Conservation (phyloP, 1,140 invertebrate genomes). For the Scaptomyza hsui region DNA sequence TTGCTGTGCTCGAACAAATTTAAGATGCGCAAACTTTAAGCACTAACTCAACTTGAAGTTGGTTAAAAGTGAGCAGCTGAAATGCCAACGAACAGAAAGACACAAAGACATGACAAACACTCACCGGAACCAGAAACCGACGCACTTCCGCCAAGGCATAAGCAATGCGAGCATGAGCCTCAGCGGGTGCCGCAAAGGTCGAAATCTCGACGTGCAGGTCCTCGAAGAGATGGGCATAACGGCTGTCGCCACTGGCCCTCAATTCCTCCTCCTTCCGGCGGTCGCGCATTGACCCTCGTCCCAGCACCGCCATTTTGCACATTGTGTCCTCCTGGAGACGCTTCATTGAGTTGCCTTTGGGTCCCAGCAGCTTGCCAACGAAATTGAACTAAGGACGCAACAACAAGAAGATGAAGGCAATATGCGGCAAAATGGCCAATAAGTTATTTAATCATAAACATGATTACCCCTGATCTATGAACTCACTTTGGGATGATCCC, state of each 20-base stretch:
- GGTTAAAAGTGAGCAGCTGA: conserved; percentile 7
- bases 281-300: conserved; percentile 95
- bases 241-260: conserved; percentile 91
- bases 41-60: conserved; percentile 16
- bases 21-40: background rate
- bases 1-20: conserved; percentile 30
- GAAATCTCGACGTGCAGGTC: conserved; percentile 96
- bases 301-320: conserved; percentile 96
- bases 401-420: conserved; percentile 21
- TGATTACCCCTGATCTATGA: conserved; percentile 60
- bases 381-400: conserved; percentile 93
- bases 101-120: conserved; percentile 41
- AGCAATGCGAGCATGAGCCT: conserved; percentile 94
- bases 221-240: conserved; percentile 94
- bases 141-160: conserved; percentile 92
- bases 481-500: conserved; percentile 91
- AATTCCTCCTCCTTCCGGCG: conserved; percentile 95
- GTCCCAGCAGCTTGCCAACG: conserved; percentile 95
- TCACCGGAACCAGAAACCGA: conserved; percentile 89
- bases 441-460: conserved; percentile 10
- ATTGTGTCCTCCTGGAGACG: conserved; percentile 95
- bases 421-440: background rate
- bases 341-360: conserved; percentile 95
- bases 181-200: conserved; percentile 92
- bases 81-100: conserved; percentile 35